Evolutionary conservation across 2,797 vertebrate species (phyloP), one percentile per base, ranked within the genome.

Genomic region (Dryobates pubescens): DNA sequence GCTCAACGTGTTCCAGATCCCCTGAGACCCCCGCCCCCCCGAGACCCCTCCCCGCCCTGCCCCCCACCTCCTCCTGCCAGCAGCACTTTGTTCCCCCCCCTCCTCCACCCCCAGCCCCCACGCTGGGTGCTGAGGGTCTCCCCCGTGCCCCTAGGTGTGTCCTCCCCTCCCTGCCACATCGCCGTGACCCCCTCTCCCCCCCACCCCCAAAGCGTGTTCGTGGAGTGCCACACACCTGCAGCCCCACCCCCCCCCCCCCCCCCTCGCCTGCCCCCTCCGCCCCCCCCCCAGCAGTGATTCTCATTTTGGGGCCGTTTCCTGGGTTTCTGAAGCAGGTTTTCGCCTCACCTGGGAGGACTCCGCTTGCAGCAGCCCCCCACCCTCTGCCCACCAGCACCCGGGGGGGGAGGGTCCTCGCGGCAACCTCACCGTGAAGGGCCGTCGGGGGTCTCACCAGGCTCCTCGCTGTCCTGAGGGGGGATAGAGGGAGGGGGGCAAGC

Each of bases 1-100:
- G 96, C 99, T 99, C 93, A 99, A 99, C 3, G 98, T 99, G 92
- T 99, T 99, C 97, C 99, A 99, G 95, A 98, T 99, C 91, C 98
- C 99, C 89, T 98, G 97, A 93, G 32, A 38, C 36, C 36, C 36
- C 36, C 22, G 34, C 8, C 13, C 20, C 26, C 58, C 32, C 23
- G 3, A 8, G 49, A 2, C 7, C 13, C 47, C 62, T 8, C 2
- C 51, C 6, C 7, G n/a, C n/a, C n/a, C n/a, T n/a, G n/a, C 49
- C 23, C 22, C 1, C 22, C 24, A 41, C 64, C 38, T 20, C 65
- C 87, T 69, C 72, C 89, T 47, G 92, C 89, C 88, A 8, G 27
- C 85, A 78, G 94, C 94, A 71, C 89, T 85, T 89, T 67, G 10
- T 67, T 10, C 74, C 62, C 88, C 47, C 88, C 9, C 19, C 20